These are phyloP conservation scores for Tethea ocularis DNA, from an alignment of 2,888 invertebrate species.

Conservation along the genomic window DNA sequence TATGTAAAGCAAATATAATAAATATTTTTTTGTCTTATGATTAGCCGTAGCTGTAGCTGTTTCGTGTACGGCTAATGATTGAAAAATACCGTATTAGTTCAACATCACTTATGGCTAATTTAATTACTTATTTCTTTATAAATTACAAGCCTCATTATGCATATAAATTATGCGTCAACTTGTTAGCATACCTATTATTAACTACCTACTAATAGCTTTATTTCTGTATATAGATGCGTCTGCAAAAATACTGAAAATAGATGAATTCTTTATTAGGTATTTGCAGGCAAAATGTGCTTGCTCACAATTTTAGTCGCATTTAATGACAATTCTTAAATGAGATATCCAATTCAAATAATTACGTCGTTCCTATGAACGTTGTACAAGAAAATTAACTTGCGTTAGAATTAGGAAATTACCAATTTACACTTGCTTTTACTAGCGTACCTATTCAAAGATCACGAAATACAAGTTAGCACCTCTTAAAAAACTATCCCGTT, in stretches of 20 bases:
- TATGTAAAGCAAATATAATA: too few species aligned
- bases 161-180: background rate
- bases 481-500: slow-evolving; percentile 52
- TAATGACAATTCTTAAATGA: background rate
- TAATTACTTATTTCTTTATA: slow-evolving; percentile 23
- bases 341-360: slow-evolving; percentile 19
- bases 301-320: background rate
- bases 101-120: slow-evolving; percentile 22
- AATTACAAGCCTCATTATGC: slow-evolving; percentile 18
- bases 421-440: slow-evolving; percentile 67
- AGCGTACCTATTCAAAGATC: slow-evolving; percentile 65
- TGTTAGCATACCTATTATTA: slow-evolving; percentile 10
- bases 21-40: too few species aligned
- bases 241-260: background rate
- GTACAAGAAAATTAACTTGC: slow-evolving; percentile 50
- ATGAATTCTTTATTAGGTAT: background rate
- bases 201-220: background rate
- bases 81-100: slow-evolving; percentile 4
- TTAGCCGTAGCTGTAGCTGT: background rate
- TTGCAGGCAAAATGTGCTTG: background rate
- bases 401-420: slow-evolving; percentile 57
- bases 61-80: background rate
- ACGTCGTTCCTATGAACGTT: slow-evolving; percentile 22
- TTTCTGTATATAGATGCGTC: too few species aligned
- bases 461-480: slow-evolving; percentile 76